phyloP scores from a whole-genome alignment of 2,888 invertebrate species.

The Lordiphosa andalusiaca region DNA sequence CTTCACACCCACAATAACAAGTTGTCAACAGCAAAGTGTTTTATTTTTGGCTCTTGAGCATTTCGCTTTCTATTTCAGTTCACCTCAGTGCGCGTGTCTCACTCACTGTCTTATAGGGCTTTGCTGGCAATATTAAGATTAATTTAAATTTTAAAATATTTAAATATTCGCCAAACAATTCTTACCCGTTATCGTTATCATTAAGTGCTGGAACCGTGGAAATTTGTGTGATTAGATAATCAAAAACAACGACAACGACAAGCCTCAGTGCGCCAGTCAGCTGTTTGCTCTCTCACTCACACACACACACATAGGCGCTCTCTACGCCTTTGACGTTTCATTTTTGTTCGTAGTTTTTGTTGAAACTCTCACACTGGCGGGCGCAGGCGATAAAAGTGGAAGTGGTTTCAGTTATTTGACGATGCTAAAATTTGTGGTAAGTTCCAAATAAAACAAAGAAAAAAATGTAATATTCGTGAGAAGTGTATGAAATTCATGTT shows the following conservation, averaged over 20 bases:
- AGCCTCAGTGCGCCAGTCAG: conserved; percentile 47
- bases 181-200: too few species aligned
- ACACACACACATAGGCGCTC: conserved; percentile 1
- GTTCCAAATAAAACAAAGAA: conserved; percentile 13
- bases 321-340: neutral
- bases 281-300: conserved; percentile 40
- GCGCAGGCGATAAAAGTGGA: conserved; percentile 43
- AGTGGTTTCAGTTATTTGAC: conserved; percentile 61
- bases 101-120: neutral
- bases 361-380: conserved; percentile 73
- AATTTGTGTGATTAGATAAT: conserved; percentile 51
- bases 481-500: too few species aligned
- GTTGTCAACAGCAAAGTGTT: conserved; percentile 23
- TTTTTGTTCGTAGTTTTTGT: conserved; percentile 32
- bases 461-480: too few species aligned
- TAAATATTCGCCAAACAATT: too few species aligned
- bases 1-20: conserved; percentile 3
- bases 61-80: conserved; percentile 17
- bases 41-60: conserved; percentile 42
- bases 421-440: conserved; percentile 79
- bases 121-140: conserved; percentile 1
- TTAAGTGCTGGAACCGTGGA: too few species aligned
- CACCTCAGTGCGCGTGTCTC: neutral
- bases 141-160: too few species aligned
- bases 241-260: conserved; percentile 20